These are phyloP conservation scores for Chloropsis hardwickii DNA, from an alignment of 2,113 vertebrate genomes.

Conservation along the genomic window DNA sequence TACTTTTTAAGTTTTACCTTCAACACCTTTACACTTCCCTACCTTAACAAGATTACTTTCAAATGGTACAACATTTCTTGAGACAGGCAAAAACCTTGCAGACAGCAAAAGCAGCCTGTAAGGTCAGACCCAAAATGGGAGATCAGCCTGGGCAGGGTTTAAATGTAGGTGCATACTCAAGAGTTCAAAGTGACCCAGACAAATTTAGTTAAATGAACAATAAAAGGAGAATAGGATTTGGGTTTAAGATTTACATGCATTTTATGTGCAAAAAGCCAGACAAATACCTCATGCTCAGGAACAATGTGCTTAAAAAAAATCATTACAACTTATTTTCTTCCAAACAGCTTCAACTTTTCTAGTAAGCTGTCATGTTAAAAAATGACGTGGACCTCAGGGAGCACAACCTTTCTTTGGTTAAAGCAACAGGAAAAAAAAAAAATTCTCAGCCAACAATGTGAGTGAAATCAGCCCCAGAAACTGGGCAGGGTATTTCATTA, in stretches of 20 bases:
- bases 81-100: neutral
- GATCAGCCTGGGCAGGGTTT: neutral
- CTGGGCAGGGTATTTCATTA: neutral
- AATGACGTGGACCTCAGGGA: neutral
- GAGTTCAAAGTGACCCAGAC: neutral
- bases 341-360: neutral
- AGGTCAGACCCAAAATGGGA: neutral
- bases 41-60: neutral
- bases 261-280: neutral
- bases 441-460: accelerated
- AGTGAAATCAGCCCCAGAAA: neutral
- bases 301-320: neutral
- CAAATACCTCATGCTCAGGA: neutral
- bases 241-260: neutral
- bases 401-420: neutral
- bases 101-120: neutral
- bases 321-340: neutral
- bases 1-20: neutral
- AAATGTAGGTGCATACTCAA: neutral
- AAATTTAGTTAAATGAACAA: neutral
- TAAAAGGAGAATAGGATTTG: neutral
- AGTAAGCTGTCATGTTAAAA: neutral
- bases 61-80: neutral
- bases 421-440: neutral
- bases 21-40: neutral